phyloP scores from a whole-genome alignment of 2,797 vertebrate species.

The Limosa lapponica region DNA sequence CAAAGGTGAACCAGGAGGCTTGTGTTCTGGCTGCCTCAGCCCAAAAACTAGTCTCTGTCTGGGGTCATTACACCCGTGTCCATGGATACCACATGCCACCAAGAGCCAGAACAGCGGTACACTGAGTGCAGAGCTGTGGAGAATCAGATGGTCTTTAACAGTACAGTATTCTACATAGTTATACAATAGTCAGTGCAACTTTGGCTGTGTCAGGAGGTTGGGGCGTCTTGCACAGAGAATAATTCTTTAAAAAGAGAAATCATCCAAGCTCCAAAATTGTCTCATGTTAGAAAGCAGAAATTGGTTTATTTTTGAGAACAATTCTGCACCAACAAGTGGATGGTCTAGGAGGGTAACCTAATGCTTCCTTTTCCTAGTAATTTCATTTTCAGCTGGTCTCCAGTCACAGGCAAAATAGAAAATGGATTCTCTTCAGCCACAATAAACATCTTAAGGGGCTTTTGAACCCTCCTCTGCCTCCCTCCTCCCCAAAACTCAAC shows the following conservation, averaged over 20 bases:
- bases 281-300: background rate
- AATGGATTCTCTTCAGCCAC: background rate
- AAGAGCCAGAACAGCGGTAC: background rate
- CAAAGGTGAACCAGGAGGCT: background rate
- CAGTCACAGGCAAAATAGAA: background rate
- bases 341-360: background rate
- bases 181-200: background rate
- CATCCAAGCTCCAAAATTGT: background rate
- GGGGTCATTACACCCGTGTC: background rate
- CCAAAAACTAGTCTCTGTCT: background rate
- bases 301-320: background rate
- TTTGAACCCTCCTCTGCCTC: background rate
- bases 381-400: background rate
- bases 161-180: background rate
- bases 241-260: conserved; percentile 1
- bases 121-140: background rate
- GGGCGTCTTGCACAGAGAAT: background rate
- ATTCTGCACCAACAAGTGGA: background rate
- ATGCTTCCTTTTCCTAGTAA: background rate
- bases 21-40: background rate
- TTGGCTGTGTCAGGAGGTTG: background rate
- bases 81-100: accelerated
- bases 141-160: background rate
- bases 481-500: background rate
- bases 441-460: background rate